These are phyloP conservation scores for Anas georgica DNA, from an alignment of 2,797 vertebrate genomes.

Conservation along the genomic window DNA sequence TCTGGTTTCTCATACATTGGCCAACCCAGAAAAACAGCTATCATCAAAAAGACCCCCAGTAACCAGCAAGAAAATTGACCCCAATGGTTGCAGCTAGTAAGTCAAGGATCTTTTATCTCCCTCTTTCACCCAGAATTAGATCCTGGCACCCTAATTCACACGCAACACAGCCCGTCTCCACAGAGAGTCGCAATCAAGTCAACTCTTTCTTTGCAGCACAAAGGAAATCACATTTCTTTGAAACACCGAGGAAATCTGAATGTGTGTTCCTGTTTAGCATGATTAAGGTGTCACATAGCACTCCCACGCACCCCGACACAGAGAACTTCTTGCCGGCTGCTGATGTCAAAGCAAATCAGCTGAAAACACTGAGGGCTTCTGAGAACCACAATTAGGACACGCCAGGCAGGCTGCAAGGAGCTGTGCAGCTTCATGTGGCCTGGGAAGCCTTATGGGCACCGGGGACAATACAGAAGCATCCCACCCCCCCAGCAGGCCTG, in stretches of 20 bases:
- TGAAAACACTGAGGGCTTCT: slow-evolving; percentile 54
- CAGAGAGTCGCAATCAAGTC: slow-evolving; percentile 58
- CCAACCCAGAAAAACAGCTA: background rate
- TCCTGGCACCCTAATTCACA: slow-evolving; percentile 25
- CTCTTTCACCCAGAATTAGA: background rate
- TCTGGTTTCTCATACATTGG: background rate
- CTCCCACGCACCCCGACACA: slow-evolving; percentile 67
- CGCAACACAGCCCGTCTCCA: slow-evolving; percentile 20
- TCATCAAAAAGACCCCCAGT: background rate
- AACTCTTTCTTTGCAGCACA: slow-evolving; percentile 59
- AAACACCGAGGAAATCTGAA: slow-evolving; percentile 61
- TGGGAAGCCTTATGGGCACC: background rate
- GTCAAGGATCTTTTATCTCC: background rate
- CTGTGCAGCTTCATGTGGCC: background rate
- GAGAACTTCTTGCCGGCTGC: slow-evolving; percentile 66
- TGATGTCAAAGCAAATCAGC: slow-evolving; percentile 74
- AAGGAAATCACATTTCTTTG: slow-evolving; percentile 72
- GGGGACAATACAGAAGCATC: background rate
- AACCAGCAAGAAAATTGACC: background rate
- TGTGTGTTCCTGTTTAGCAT: slow-evolving; percentile 71
- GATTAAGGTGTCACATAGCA: slow-evolving; percentile 74
- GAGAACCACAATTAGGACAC: slow-evolving; percentile 37
- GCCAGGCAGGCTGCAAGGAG: background rate
- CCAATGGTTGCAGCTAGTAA: background rate
- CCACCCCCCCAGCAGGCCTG: background rate